These are phyloP conservation scores for Tridacna crocea DNA, from an alignment of 2,888 invertebrate species.

Conservation along the genomic window DNA sequence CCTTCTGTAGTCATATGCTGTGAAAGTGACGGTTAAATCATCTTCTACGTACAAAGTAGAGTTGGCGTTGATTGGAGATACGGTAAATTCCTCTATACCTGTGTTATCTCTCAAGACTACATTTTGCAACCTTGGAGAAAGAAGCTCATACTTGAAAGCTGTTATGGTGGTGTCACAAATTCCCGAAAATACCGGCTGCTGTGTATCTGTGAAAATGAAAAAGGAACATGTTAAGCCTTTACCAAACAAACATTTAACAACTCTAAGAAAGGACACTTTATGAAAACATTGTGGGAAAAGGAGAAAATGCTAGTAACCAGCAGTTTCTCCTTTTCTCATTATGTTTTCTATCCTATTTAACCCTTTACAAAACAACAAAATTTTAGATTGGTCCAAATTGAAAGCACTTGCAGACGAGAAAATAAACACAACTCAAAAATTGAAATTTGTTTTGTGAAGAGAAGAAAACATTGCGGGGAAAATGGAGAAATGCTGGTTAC, in stretches of 20 bases:
- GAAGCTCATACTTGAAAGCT: conserved; percentile 15
- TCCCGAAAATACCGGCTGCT: conserved; percentile 39
- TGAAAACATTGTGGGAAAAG: no score
- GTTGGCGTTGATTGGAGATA: conserved; percentile 62
- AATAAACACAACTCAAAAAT: no score
- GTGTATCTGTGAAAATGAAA: conserved; percentile 55
- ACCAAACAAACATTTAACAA: no score
- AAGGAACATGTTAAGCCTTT: conserved; percentile 18
- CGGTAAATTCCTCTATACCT: conserved; percentile 42
- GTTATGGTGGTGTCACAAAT: conserved; percentile 3
- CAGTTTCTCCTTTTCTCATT: no score
- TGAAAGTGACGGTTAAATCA: conserved; percentile 91
- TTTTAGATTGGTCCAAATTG: no score
- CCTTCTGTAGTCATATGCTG: conserved; percentile 98
- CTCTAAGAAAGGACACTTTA: no score
- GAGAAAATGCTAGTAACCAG: no score
- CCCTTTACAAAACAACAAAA: conserved; percentile 15
- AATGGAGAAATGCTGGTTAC: no score
- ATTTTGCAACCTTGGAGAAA: conserved; percentile 23
- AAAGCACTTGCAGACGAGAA: no score
- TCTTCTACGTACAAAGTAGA: conserved; percentile 34
- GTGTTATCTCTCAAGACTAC: conserved; percentile 64
- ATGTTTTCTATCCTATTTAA: no score
- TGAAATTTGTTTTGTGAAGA: no score
- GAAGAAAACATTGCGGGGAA: no score